phyloP scores from a whole-genome alignment of 2,797 vertebrate genomes.

The Phrynocephalus forsythii region DNA sequence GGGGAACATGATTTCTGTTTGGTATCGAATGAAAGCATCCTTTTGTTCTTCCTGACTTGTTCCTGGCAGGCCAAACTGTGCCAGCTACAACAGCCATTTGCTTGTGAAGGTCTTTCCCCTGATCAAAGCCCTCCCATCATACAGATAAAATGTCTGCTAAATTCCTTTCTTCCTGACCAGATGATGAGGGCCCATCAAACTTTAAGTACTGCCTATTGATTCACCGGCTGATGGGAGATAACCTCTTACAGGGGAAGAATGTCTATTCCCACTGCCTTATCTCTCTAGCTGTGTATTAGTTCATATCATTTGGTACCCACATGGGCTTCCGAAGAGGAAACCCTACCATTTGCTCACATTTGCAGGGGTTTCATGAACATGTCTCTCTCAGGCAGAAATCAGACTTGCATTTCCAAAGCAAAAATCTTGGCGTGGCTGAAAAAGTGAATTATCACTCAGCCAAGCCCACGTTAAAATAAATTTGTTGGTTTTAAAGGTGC shows the following conservation, averaged over 20 bases:
- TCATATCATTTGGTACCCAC: slow-evolving; percentile 3
- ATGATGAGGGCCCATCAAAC: slow-evolving; percentile 32
- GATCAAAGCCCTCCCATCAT: slow-evolving; percentile 22
- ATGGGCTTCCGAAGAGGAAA: not conserved
- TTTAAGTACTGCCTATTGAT: slow-evolving; percentile 9
- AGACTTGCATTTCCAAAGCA: not conserved
- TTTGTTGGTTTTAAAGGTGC: too few species aligned
- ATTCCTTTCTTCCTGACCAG: slow-evolving; percentile 28
- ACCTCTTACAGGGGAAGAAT: not conserved
- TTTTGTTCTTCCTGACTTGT: slow-evolving; percentile 25
- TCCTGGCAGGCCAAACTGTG: slow-evolving; percentile 15
- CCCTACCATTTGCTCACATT: not conserved
- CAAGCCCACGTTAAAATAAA: too few species aligned
- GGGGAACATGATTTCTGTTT: slow-evolving; percentile 17
- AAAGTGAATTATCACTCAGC: too few species aligned
- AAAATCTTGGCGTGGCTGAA: too few species aligned
- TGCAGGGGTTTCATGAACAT: not conserved
- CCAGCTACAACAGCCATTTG: slow-evolving; percentile 20
- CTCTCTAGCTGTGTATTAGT: not conserved
- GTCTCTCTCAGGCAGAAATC: not conserved
- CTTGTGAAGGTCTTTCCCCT: slow-evolving; percentile 35
- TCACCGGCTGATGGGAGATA: not conserved
- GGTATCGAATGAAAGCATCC: slow-evolving; percentile 14
- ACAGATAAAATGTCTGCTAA: slow-evolving; percentile 31
- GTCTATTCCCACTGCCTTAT: slow-evolving; percentile 23